phyloP scores from a whole-genome alignment of 1,140 invertebrate genomes.

The Acromyrmex echinatior region DNA sequence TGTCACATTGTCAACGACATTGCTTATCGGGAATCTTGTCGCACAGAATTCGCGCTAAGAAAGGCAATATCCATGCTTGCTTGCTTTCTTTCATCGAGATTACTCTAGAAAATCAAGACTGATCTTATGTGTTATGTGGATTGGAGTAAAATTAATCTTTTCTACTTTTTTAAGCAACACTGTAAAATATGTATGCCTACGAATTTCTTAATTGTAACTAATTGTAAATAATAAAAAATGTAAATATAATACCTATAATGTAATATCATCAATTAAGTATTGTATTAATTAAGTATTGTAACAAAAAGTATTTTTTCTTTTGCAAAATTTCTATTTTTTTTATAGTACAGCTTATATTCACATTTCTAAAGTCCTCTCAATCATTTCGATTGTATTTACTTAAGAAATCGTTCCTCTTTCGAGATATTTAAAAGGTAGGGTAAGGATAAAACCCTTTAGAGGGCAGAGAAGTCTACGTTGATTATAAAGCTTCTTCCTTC shows the following conservation, averaged over 20 bases:
- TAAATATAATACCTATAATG: neutral
- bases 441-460: neutral
- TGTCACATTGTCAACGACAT: slow-evolving; percentile 53
- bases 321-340: neutral
- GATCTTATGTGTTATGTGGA: neutral
- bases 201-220: neutral
- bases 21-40: slow-evolving; percentile 4
- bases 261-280: neutral
- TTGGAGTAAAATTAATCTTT: neutral
- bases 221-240: neutral
- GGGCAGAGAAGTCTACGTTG: neutral
- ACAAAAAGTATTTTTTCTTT: neutral
- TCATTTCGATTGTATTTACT: neutral
- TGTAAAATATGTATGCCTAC: no score
- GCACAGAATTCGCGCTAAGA: neutral
- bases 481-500: slow-evolving; percentile 1
- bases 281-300: neutral
- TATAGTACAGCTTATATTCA: neutral
- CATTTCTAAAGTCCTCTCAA: neutral
- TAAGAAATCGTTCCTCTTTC: neutral
- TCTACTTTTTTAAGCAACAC: neutral
- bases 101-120: neutral
- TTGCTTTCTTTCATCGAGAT: neutral
- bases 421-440: neutral
- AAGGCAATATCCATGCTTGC: neutral